phyloP scores from a whole-genome alignment of 2,888 invertebrate species.

The Chaetogeoica ovagalla region DNA sequence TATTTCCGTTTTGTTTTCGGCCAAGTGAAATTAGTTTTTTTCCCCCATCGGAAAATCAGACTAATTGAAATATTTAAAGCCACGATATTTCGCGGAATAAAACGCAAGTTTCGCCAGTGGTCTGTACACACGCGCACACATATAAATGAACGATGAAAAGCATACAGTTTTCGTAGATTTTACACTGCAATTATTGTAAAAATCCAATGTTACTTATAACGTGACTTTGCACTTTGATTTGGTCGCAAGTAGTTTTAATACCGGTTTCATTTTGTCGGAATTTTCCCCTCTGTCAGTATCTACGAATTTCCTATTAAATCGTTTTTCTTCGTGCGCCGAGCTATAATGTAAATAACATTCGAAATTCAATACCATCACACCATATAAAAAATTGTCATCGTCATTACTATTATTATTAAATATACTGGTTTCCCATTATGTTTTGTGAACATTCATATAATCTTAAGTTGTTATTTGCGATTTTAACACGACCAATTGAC shows the following conservation, averaged over 20 bases:
- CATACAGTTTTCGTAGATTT: slow-evolving; percentile 2
- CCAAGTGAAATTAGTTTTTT: slow-evolving; percentile 17
- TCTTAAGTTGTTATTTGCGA: too few species aligned
- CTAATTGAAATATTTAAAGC: slow-evolving; percentile 21
- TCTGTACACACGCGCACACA: not conserved
- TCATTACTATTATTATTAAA: too few species aligned
- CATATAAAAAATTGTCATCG: too few species aligned
- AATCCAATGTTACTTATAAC: slow-evolving; percentile 26
- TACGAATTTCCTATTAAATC: too few species aligned
- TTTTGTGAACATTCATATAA: too few species aligned
- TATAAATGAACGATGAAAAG: slow-evolving; percentile 7
- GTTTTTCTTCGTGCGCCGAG: not conserved
- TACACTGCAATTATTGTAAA: not conserved
- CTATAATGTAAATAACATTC: not conserved
- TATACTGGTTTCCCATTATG: too few species aligned
- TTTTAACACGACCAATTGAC: too few species aligned
- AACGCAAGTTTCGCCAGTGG: not conserved
- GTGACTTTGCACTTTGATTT: slow-evolving; percentile 16
- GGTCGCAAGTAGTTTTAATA: not conserved
- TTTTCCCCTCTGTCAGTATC: not conserved
- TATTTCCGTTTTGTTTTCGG: not conserved
- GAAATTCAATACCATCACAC: too few species aligned
- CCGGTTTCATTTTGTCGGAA: slow-evolving; percentile 23
- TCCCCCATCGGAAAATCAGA: not conserved
- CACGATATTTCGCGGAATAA: slow-evolving; percentile 7